Conservation (phyloP, 53 echinoderm and acorn worm genomes). For the Holothuria scabra region DNA sequence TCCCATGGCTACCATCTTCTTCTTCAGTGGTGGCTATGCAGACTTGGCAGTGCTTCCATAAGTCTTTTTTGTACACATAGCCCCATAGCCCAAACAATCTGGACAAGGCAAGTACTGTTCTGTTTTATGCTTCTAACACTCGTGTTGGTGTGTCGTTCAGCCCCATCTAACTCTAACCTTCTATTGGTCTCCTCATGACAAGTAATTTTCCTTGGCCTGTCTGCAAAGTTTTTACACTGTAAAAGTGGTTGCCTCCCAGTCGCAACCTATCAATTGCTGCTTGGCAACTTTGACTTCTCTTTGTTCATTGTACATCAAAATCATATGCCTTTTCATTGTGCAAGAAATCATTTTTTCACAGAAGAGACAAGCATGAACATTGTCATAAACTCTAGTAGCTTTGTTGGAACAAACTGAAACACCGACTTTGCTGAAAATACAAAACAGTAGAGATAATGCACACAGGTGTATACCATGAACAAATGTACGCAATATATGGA, state of each 20-base stretch:
- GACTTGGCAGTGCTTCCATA: conserved; percentile 1
- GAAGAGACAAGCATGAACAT: background rate
- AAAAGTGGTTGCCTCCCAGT: conserved; percentile 2
- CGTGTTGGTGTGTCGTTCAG: too few relatives aligned
- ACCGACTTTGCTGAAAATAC: too few relatives aligned
- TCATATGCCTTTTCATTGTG: conserved; percentile 2
- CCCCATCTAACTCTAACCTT: too few relatives aligned
- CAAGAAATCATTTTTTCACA: conserved; percentile 8
- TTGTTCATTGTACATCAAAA: background rate
- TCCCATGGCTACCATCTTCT: background rate
- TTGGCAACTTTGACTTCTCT: background rate
- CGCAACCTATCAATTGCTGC: background rate
- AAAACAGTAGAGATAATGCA: too few relatives aligned
- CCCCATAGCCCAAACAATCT: conserved; percentile 3
- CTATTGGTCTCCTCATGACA: background rate
- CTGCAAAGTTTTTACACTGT: background rate
- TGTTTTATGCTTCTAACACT: background rate
- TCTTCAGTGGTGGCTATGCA: background rate
- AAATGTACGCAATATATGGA: too few relatives aligned
- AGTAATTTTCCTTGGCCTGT: conserved; percentile 13
- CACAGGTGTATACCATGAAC: too few relatives aligned
- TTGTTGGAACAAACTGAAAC: too few relatives aligned
- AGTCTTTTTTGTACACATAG: background rate
- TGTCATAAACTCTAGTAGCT: conserved; percentile 9
- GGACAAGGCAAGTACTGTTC: background rate